A percentile compares a stretch with the other conserved stretches of the same genome.
Evolutionary conservation across 2,888 invertebrate genomes (phyloP).

Genomic region (Orthosia gothica): DNA sequence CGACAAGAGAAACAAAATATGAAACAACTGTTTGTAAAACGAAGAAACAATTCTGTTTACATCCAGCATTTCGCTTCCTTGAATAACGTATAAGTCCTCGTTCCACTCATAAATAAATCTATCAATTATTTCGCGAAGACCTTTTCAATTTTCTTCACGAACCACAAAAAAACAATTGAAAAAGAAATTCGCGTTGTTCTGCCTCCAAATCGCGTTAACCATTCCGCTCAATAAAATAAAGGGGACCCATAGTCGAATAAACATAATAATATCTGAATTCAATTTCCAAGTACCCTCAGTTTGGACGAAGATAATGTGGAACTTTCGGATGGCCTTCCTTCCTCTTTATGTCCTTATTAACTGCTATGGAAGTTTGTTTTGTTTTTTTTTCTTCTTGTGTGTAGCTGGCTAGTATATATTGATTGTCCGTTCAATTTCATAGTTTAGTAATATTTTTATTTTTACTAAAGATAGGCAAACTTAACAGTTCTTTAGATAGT

Average conservation of each 20-base stretch:
- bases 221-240: constrained; percentile 74
- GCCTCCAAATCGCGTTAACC: constrained; percentile 65
- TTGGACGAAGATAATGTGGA: constrained; percentile 69
- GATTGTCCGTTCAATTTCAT: neutral
- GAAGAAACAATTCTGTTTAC: neutral
- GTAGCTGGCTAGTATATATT: neutral
- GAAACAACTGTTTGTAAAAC: neutral
- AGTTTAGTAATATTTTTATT: neutral
- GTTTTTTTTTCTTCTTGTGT: constrained; percentile 4
- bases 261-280: constrained; percentile 80
- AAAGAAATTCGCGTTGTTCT: constrained; percentile 52
- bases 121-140: constrained; percentile 50
- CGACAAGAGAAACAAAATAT: neutral
- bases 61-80: constrained; percentile 20
- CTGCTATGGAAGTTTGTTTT: constrained; percentile 41
- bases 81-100: constrained; percentile 35
- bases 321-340: constrained; percentile 61
- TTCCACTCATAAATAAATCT: constrained; percentile 56
- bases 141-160: constrained; percentile 44
- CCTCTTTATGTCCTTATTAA: constrained; percentile 56
- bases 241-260: constrained; percentile 73
- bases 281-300: constrained; percentile 72
- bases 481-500: too few species aligned
- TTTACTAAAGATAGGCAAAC: too few species aligned
- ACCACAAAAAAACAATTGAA: constrained; percentile 56